Percentiles rank a stretch among this genome's conserved stretches.
Evolutionary conservation across 2,888 invertebrate species (phyloP).

Genomic region (Tigriopus californicus): DNA sequence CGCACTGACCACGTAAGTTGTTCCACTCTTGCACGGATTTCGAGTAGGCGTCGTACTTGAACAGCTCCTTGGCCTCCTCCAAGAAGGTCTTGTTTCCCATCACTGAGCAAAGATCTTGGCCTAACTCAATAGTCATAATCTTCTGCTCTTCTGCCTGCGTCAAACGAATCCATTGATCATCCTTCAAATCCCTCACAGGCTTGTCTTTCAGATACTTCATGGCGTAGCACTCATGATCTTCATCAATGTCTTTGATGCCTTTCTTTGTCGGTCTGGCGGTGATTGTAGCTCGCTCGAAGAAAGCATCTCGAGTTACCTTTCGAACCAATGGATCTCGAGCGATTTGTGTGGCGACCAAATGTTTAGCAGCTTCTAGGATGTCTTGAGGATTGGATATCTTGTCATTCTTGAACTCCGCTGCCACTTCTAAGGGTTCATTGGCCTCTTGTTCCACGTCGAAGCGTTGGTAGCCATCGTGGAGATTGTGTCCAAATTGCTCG

Average conservation of each 20-base stretch:
- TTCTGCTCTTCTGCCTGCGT: slow-evolving; percentile 62
- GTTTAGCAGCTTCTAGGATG: slow-evolving; percentile 69
- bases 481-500: slow-evolving; percentile 86
- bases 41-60: slow-evolving; percentile 70
- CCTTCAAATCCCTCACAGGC: slow-evolving; percentile 66
- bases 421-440: slow-evolving; percentile 59
- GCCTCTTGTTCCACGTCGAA: slow-evolving; percentile 86
- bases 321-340: slow-evolving; percentile 76
- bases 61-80: slow-evolving; percentile 71
- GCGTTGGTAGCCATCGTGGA: slow-evolving; percentile 81
- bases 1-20: slow-evolving; percentile 60
- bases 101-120: slow-evolving; percentile 38
- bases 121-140: slow-evolving; percentile 48
- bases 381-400: slow-evolving; percentile 40
- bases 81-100: slow-evolving; percentile 36
- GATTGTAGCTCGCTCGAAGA: slow-evolving; percentile 70
- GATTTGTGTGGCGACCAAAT: slow-evolving; percentile 84
- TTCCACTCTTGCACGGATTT: slow-evolving; percentile 92
- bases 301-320: slow-evolving; percentile 61
- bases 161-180: slow-evolving; percentile 75
- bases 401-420: slow-evolving; percentile 43
- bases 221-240: slow-evolving; percentile 60
- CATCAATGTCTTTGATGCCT: slow-evolving; percentile 86
- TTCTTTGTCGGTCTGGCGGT: slow-evolving; percentile 64
- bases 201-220: slow-evolving; percentile 83